phyloP scores from a whole-genome alignment of 92 coral and sea anemone species.

The Bergia puertoricense region DNA sequence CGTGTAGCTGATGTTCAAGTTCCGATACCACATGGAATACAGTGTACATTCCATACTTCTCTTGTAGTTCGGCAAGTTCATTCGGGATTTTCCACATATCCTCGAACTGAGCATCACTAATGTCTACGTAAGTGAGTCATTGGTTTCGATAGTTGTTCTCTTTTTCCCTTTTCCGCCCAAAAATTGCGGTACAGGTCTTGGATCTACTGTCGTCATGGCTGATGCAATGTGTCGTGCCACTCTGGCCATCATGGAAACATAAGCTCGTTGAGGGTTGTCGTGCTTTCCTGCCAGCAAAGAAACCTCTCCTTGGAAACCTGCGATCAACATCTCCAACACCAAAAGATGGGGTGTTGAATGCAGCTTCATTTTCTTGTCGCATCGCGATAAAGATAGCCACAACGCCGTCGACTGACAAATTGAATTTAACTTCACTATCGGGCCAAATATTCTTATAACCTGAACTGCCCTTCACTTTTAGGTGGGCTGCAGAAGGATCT shows the following conservation, averaged over 20 bases:
- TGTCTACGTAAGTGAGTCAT: slow-evolving; percentile 22
- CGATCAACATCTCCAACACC: background rate
- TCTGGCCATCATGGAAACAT: slow-evolving; percentile 27
- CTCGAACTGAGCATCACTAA: background rate
- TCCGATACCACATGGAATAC: slow-evolving; percentile 34
- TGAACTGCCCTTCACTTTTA: no score
- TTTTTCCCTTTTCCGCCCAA: background rate
- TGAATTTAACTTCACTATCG: background rate
- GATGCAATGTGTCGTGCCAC: background rate
- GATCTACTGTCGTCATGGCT: background rate
- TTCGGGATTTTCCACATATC: slow-evolving; percentile 55
- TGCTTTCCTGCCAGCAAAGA: background rate
- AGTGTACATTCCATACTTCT: slow-evolving; percentile 20
- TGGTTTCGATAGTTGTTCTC: slow-evolving; percentile 1
- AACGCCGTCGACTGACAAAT: no score
- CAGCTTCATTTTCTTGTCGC: slow-evolving; percentile 26
- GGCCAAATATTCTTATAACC: no score
- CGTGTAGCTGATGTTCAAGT: slow-evolving; percentile 27
- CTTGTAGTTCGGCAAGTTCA: slow-evolving; percentile 37
- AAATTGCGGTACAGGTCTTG: background rate
- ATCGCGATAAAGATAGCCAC: slow-evolving; percentile 35
- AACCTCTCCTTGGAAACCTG: background rate
- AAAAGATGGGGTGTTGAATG: background rate
- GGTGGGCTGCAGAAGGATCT: no score
- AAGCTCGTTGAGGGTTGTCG: background rate